These are phyloP conservation scores for Pegea sp. DNA, from an alignment of 23 tunicate species.

Conservation along the genomic window DNA sequence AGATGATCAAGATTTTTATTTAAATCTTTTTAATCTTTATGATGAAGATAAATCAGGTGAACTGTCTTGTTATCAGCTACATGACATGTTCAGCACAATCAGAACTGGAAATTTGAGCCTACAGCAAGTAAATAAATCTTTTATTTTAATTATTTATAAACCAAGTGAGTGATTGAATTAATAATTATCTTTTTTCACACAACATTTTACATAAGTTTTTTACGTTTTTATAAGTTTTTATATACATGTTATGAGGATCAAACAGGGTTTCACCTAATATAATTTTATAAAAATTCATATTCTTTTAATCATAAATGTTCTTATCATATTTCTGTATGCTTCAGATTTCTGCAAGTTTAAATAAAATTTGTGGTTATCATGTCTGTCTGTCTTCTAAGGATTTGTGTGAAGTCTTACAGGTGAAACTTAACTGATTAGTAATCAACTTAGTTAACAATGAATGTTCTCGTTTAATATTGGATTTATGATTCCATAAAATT, in stretches of 20 bases:
- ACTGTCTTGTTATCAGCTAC: neutral
- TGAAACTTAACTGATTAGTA: too few relatives aligned
- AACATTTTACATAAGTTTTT: too few relatives aligned
- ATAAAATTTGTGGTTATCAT: neutral
- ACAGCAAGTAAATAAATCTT: neutral
- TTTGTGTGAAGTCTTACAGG: too few relatives aligned
- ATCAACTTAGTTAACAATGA: neutral
- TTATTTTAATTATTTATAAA: neutral
- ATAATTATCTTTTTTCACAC: too few relatives aligned
- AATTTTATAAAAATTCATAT: too few relatives aligned
- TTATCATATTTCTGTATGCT: too few relatives aligned
- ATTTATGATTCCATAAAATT: neutral
- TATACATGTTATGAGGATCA: too few relatives aligned
- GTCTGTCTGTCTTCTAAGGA: neutral
- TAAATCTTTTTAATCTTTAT: neutral
- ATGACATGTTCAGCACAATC: neutral
- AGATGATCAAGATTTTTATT: neutral
- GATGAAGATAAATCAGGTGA: neutral
- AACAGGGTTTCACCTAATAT: too few relatives aligned
- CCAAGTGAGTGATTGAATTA: too few relatives aligned
- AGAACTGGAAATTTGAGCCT: neutral
- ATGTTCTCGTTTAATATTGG: neutral
- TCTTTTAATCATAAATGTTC: too few relatives aligned
- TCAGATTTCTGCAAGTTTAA: neutral
- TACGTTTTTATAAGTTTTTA: too few relatives aligned